Conservation (phyloP, 1,140 invertebrate species). For the Drosophila sucinea region DNA sequence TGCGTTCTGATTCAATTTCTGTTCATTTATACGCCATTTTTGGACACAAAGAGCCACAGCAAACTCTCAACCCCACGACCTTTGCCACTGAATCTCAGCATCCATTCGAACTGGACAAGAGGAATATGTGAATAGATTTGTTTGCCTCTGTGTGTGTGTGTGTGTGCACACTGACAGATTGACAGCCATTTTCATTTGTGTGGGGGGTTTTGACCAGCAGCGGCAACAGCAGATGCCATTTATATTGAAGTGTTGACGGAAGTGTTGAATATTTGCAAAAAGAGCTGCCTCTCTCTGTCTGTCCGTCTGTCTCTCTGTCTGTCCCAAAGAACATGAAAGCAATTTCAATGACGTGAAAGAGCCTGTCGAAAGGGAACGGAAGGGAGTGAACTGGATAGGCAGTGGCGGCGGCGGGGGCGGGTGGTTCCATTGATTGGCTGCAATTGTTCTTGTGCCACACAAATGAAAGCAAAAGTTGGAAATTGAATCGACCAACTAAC, state of each 20-base stretch:
- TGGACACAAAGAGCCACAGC: conserved; percentile 42
- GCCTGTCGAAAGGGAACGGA: neutral
- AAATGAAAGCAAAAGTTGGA: conserved; percentile 67
- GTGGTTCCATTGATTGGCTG: conserved; percentile 52
- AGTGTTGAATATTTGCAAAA: conserved; percentile 76
- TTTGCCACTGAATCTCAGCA: neutral
- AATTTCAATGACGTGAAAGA: conserved; percentile 63
- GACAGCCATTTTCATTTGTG: conserved; percentile 66
- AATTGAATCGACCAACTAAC: neutral
- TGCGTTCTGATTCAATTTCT: conserved; percentile 68
- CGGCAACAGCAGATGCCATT: conserved; percentile 34
- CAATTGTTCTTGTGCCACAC: conserved; percentile 51
- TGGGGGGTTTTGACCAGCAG: too few relatives aligned
- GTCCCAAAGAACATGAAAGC: conserved; percentile 67
- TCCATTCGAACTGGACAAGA: conserved; percentile 29
- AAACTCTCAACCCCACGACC: neutral
- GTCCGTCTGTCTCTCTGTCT: conserved; percentile 21
- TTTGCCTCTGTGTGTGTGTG: conserved; percentile 13
- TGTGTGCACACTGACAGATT: conserved; percentile 67
- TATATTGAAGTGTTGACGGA: conserved; percentile 75
- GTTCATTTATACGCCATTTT: conserved; percentile 65
- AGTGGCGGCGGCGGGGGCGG: neutral
- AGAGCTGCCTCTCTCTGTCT: conserved; percentile 43
- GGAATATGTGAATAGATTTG: conserved; percentile 47
- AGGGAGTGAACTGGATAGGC: neutral